Conservation (phyloP, 2,113 vertebrate genomes). For the Cephalopholis sonnerati region DNA sequence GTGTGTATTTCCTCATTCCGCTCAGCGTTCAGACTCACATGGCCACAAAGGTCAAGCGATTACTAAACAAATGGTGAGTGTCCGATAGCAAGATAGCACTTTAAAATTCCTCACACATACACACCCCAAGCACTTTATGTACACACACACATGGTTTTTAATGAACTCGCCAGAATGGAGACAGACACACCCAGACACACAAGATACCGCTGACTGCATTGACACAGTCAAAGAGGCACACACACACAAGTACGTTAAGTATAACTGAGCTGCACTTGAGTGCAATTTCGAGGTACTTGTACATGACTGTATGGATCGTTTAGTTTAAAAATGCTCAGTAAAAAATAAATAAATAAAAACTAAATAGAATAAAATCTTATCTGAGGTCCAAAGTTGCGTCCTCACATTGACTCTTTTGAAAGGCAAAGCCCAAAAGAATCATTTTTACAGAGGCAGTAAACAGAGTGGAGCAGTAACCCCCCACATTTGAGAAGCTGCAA, state of each 20-base stretch:
- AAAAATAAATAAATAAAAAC: too few relatives aligned
- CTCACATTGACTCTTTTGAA: too few relatives aligned
- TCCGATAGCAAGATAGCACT: neutral
- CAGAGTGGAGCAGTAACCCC: too few relatives aligned
- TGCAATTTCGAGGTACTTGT: too few relatives aligned
- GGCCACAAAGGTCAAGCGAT: conserved; percentile 25
- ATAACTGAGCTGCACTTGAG: too few relatives aligned
- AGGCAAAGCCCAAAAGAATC: too few relatives aligned
- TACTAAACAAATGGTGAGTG: conserved; percentile 3
- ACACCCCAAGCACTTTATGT: neutral
- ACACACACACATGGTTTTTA: conserved; percentile 37
- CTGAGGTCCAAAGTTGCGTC: too few relatives aligned
- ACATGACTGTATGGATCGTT: too few relatives aligned
- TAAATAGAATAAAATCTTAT: too few relatives aligned
- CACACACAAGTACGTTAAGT: neutral
- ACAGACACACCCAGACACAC: conserved; percentile 24
- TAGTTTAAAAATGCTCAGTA: too few relatives aligned
- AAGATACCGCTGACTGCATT: conserved; percentile 11
- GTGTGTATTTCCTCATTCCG: conserved; percentile 17
- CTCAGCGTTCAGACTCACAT: neutral
- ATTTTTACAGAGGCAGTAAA: too few relatives aligned
- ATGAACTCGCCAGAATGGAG: conserved; percentile 29
- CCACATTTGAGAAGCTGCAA: too few relatives aligned
- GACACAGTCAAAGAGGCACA: conserved; percentile 32
- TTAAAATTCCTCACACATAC: conserved; percentile 14